A percentile compares a stretch with the other conserved stretches of the same genome.
Evolutionary conservation across 2,797 vertebrate genomes (phyloP).

Genomic region (Sebastes kiyomatsui): DNA sequence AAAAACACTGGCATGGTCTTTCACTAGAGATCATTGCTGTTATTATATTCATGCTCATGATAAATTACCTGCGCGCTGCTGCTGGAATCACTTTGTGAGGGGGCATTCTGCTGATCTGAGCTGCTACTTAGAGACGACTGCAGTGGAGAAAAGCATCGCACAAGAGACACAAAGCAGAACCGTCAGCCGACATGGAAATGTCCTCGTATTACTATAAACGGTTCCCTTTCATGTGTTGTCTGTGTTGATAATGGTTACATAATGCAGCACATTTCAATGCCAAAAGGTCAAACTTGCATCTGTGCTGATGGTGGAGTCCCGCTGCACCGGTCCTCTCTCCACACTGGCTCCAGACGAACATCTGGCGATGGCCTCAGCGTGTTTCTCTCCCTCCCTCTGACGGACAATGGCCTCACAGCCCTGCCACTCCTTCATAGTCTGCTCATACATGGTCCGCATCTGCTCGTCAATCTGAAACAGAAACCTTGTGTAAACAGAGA

Average conservation of each 20-base stretch:
- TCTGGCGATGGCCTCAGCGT: constrained; percentile 91
- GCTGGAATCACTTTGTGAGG: constrained; percentile 92
- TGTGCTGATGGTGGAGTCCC: constrained; percentile 94
- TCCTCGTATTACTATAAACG: background rate
- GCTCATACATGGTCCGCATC: constrained; percentile 88
- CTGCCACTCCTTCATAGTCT: constrained; percentile 96
- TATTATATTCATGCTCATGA: background rate
- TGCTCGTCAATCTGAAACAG: constrained; percentile 88
- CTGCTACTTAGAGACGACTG: constrained; percentile 94
- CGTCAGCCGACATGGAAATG: background rate
- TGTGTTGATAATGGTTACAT: background rate
- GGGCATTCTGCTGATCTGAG: constrained; percentile 87
- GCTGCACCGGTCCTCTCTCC: constrained; percentile 89
- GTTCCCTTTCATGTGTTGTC: background rate
- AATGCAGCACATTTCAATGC: background rate
- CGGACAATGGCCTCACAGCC: constrained; percentile 95
- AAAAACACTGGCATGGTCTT: background rate
- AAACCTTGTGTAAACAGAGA: constrained; percentile 8
- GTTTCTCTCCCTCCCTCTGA: constrained; percentile 93
- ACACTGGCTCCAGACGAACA: constrained; percentile 92
- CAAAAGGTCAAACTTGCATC: constrained; percentile 82
- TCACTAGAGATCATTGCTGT: background rate
- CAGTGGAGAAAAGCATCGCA: constrained; percentile 28
- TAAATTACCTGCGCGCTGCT: constrained; percentile 89
- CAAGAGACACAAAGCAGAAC: constrained; percentile 25